These are phyloP conservation scores for Peribatodes rhomboidaria DNA, from an alignment of 2,888 invertebrate genomes.

Conservation along the genomic window DNA sequence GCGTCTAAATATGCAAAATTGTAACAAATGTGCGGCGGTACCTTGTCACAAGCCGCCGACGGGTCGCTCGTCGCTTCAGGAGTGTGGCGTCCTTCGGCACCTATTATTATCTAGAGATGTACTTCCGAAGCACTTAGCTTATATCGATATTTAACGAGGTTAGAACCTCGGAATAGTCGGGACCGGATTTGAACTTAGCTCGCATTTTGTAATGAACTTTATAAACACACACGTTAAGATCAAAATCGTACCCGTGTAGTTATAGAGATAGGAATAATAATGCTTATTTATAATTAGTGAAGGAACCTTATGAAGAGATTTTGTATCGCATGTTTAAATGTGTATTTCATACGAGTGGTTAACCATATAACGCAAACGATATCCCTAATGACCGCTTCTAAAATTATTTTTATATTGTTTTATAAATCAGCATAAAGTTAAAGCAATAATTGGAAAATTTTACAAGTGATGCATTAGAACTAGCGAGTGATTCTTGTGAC, in stretches of 20 bases:
- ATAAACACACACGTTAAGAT: slow-evolving; percentile 36
- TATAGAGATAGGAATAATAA: slow-evolving; percentile 59
- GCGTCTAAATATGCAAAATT: slow-evolving; percentile 9
- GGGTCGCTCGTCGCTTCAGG: slow-evolving; percentile 27
- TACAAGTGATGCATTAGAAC: slow-evolving; percentile 40
- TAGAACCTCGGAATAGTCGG: slow-evolving; percentile 56
- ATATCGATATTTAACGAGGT: slow-evolving; percentile 61
- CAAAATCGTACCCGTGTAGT: slow-evolving; percentile 57
- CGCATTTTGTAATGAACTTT: slow-evolving; percentile 24
- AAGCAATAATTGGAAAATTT: slow-evolving; percentile 34
- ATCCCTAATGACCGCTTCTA: slow-evolving; percentile 37
- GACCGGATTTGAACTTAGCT: slow-evolving; percentile 47
- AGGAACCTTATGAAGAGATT: slow-evolving; percentile 74
- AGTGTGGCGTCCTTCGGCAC: slow-evolving; percentile 33
- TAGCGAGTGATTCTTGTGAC: slow-evolving; percentile 38
- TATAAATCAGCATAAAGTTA: slow-evolving; percentile 31
- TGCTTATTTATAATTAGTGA: slow-evolving; percentile 67
- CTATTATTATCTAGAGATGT: slow-evolving; percentile 40
- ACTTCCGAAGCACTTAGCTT: slow-evolving; percentile 67
- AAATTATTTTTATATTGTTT: slow-evolving; percentile 36
- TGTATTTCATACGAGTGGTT: slow-evolving; percentile 72
- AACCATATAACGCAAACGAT: slow-evolving; percentile 35
- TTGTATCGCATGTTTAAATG: slow-evolving; percentile 69
- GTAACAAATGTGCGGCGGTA: slow-evolving; percentile 11
- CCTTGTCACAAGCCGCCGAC: slow-evolving; percentile 22